Evolutionary conservation across 2,888 invertebrate genomes (phyloP), one percentile per base, ranked within the genome.

Genomic region (Polietes domitor): DNA sequence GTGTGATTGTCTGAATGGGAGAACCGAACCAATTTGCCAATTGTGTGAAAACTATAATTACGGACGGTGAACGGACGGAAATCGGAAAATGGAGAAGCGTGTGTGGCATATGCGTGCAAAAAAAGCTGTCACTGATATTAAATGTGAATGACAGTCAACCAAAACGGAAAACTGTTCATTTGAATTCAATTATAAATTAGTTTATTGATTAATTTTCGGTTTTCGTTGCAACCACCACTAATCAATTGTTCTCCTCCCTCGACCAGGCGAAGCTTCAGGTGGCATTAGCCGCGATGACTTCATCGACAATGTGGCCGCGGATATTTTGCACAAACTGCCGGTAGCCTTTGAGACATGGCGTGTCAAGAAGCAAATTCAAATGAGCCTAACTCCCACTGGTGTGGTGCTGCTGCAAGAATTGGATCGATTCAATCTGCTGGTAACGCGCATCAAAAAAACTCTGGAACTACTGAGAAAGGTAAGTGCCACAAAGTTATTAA

Each of bases 381-480:
- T 96, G 92, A 94, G 94, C 86, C 95, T 98, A 87, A 95, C 96
- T 4, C 98, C 98, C 0, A 96, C 97, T 0, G 95, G 96, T 0
- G 96, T 98, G 17, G 98, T 98, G 0, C 92, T 98, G 71, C 93
- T 98, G 73, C 98, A 98, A 93, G 97, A 98, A 91, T 92, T 98
- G 50, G 97, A 98, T 88, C 94, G 97, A 83, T 98, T 98, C 91
- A 98, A 98, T 92, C 93, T 93, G 21, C 94, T 98, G 0, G 95
- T 97, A 73, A 90, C 90, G 12, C 94, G 94, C 73, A 97, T 98
- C 94, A 93, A 93, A 17, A 93, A 92, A 79, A 96, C 96, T 0
- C 93, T 98, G 53, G 93, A 94, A 3, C 94, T 96, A 71, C 93
- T 98, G 12, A 94, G 95, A 89, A 96, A 96, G 91, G 92, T 91